Conservation (phyloP, 2,888 invertebrate genomes). For the Ypsolopha scabrella region DNA sequence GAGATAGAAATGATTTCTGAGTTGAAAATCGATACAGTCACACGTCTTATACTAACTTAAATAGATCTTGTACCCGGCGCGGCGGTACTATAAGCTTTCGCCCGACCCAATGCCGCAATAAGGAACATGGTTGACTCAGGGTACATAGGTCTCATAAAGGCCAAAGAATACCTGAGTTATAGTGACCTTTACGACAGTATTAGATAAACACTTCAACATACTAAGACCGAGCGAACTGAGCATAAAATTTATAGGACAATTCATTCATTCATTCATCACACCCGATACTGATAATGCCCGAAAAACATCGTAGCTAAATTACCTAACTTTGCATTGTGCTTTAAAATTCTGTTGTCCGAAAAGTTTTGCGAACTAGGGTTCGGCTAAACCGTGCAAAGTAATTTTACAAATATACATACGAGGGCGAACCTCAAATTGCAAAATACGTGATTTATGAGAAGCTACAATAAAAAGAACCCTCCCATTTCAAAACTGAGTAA, state of each 20-base stretch:
- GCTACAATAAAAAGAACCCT: background rate
- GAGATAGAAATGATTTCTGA: slow-evolving; percentile 29
- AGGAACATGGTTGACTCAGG: slow-evolving; percentile 38
- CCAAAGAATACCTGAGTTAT: slow-evolving; percentile 55
- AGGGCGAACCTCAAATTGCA: background rate
- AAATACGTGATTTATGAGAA: background rate
- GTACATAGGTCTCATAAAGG: slow-evolving; percentile 32
- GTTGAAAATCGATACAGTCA: slow-evolving; percentile 47
- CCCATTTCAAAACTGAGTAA: too few relatives aligned
- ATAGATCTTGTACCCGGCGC: slow-evolving; percentile 39
- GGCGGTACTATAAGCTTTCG: slow-evolving; percentile 34
- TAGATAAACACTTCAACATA: background rate
- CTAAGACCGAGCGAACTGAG: background rate
- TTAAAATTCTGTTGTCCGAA: background rate
- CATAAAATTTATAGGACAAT: background rate
- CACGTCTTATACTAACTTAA: slow-evolving; percentile 53
- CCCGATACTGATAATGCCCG: background rate
- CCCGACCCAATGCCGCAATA: slow-evolving; percentile 16
- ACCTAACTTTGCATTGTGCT: background rate
- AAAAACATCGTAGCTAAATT: background rate
- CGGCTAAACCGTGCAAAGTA: slow-evolving; percentile 35
- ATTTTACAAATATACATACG: background rate
- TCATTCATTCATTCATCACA: background rate
- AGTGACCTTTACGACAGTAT: slow-evolving; percentile 47
- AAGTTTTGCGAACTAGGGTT: slow-evolving; percentile 2